Percentiles rank a stretch among this genome's conserved stretches.
These are phyloP conservation scores for Pterocles orientalis DNA, from an alignment of 2,113 vertebrate genomes.

Conservation along the genomic window DNA sequence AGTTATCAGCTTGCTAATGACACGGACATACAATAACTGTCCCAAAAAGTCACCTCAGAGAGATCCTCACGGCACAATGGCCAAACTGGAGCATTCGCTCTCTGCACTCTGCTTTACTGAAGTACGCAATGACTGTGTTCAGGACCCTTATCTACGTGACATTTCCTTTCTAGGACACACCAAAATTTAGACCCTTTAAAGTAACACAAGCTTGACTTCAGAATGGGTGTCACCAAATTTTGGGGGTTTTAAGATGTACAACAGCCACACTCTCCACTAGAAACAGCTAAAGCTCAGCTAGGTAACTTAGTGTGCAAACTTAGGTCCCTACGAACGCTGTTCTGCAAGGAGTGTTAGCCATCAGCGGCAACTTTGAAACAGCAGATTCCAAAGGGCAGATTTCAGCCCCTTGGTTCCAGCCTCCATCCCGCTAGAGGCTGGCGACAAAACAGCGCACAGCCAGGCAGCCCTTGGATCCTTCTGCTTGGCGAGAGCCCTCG, in stretches of 20 bases:
- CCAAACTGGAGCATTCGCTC: not conserved
- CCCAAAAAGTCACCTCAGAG: not conserved
- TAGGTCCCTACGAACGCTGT: not conserved
- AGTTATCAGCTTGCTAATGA: not conserved
- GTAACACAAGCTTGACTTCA: not conserved
- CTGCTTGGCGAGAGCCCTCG: not conserved
- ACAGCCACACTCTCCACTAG: not conserved
- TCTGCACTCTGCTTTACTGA: not conserved
- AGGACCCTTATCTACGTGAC: not conserved
- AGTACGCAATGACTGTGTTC: not conserved
- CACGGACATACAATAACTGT: not conserved
- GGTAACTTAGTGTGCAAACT: not conserved
- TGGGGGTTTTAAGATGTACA: rapidly evolving
- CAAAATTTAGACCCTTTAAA: not conserved
- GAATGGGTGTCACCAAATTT: not conserved
- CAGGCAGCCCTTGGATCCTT: not conserved
- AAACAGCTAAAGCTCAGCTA: not conserved
- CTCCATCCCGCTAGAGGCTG: not conserved
- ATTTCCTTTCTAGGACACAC: not conserved
- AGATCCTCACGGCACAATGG: not conserved
- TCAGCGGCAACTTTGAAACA: not conserved
- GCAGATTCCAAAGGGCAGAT: not conserved
- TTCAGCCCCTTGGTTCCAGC: not conserved
- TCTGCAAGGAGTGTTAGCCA: not conserved
- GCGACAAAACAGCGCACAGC: not conserved